phyloP scores from a whole-genome alignment of 2,113 vertebrate species.

The Atlantisia rogersi region DNA sequence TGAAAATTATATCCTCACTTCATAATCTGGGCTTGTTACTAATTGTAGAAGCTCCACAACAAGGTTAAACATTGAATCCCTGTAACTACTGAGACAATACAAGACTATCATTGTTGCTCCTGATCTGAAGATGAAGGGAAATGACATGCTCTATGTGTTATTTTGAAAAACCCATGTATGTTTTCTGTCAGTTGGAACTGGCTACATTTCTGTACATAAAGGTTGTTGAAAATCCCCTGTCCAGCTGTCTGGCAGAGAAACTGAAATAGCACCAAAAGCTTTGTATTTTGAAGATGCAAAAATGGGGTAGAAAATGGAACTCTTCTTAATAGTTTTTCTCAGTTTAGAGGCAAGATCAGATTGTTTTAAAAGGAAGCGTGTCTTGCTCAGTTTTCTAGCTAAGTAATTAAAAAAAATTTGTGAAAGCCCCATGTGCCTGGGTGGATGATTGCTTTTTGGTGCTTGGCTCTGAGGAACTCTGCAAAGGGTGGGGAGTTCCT shows the following conservation, averaged over 20 bases:
- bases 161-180: not conserved
- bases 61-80: not conserved
- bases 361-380: not conserved
- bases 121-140: not conserved
- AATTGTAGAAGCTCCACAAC: not conserved
- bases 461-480: not conserved
- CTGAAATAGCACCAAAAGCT: not conserved
- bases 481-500: not conserved
- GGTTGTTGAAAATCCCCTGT: not conserved
- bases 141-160: not conserved
- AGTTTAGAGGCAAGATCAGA: not conserved
- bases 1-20: not conserved
- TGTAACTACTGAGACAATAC: not conserved
- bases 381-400: not conserved
- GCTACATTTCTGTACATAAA: not conserved
- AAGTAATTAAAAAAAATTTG: not conserved
- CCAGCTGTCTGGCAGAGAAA: not conserved
- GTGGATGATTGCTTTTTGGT: not conserved
- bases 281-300: not conserved
- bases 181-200: not conserved
- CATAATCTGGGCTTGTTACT: not conserved
- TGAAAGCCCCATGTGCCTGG: not conserved
- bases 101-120: not conserved
- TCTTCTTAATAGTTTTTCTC: not conserved
- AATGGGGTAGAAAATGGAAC: not conserved